Evolutionary conservation across 2,888 invertebrate species (phyloP).

Genomic region (Pycnomerus fuliginosus): DNA sequence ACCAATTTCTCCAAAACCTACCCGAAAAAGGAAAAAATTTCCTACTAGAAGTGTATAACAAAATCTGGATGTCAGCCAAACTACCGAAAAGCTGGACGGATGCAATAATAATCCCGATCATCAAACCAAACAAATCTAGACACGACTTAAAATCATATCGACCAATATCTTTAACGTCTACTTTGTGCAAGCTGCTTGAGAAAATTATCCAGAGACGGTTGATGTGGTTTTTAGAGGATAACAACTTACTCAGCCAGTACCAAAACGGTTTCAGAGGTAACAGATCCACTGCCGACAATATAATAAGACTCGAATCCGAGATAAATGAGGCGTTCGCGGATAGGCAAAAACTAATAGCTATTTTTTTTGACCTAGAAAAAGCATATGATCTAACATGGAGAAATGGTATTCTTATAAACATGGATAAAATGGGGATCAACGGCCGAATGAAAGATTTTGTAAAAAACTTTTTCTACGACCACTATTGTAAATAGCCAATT

Average conservation of each 20-base stretch:
- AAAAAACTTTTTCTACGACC: too few species aligned
- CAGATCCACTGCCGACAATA: neutral
- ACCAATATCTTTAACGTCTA: neutral
- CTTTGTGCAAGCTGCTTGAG: neutral
- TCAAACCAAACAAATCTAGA: neutral
- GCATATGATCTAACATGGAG: neutral
- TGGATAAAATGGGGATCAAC: neutral
- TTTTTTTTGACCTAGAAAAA: neutral
- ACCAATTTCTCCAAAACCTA: neutral
- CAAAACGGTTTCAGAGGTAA: neutral
- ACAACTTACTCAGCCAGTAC: neutral
- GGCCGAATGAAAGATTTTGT: neutral
- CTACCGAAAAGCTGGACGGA: neutral
- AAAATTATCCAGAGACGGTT: neutral
- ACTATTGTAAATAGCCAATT: too few species aligned
- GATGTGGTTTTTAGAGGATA: neutral
- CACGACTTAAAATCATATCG: slow-evolving; percentile 7
- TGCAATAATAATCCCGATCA: neutral
- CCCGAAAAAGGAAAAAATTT: neutral
- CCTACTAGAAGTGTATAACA: neutral
- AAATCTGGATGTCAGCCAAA: neutral
- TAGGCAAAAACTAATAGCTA: neutral
- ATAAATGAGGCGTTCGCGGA: neutral
- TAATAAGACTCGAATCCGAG: neutral
- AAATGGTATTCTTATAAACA: neutral